Percentiles rank a stretch among this genome's conserved stretches.
These are phyloP conservation scores for Dallia pectoralis DNA, from an alignment of 2,797 vertebrate species.

Conservation along the genomic window DNA sequence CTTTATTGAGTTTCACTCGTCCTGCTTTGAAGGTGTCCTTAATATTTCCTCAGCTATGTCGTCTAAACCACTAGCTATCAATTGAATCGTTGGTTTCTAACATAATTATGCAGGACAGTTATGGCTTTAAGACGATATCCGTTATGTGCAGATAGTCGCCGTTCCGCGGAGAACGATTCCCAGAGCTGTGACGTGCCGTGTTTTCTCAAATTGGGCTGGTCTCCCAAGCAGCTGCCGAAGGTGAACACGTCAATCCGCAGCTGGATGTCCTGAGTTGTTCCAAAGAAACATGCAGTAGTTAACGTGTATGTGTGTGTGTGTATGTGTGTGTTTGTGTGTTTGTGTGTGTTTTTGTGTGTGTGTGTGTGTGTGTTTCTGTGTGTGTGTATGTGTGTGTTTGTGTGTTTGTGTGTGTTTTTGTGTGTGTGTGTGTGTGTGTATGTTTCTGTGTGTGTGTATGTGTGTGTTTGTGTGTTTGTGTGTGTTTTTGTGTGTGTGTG, in stretches of 20 bases:
- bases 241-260: conserved; percentile 45
- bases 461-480: neutral
- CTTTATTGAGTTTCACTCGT: conserved; percentile 80
- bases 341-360: neutral
- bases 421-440: neutral
- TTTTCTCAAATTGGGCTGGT: conserved; percentile 83
- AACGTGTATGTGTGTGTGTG: conserved; percentile 13
- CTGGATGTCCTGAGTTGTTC: neutral
- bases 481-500: neutral
- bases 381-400: too few relatives aligned
- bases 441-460: neutral
- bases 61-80: neutral
- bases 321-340: neutral
- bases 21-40: conserved; percentile 75
- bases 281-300: neutral
- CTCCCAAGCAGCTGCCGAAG: conserved; percentile 80
- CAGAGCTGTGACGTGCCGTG: conserved; percentile 78
- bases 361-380: too few relatives aligned
- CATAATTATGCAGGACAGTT: neutral
- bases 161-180: conserved; percentile 79
- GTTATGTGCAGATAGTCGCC: conserved; percentile 69
- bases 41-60: neutral
- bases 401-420: neutral
- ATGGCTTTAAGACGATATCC: neutral
- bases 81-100: too few relatives aligned